These are phyloP conservation scores for Plusia festucae DNA, from an alignment of 2,888 invertebrate genomes.

Conservation along the genomic window DNA sequence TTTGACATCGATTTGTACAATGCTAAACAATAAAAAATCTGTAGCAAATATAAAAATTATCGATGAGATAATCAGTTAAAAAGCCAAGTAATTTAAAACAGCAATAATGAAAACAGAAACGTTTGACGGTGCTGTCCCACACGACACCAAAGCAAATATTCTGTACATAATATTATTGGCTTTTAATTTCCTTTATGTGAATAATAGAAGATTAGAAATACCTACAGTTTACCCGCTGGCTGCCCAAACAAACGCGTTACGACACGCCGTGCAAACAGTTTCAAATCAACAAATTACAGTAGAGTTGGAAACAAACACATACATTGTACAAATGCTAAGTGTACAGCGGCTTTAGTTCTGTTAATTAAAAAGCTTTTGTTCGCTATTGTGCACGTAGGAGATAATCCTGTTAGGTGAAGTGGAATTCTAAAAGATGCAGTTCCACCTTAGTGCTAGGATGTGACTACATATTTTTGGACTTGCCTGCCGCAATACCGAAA, in stretches of 20 bases:
- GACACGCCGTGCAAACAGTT: slow-evolving; percentile 30
- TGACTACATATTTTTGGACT: slow-evolving; percentile 40
- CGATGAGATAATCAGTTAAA: background rate
- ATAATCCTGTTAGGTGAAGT: slow-evolving; percentile 29
- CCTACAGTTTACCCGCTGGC: slow-evolving; percentile 32
- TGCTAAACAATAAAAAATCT: background rate
- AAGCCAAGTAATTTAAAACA: background rate
- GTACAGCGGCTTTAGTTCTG: slow-evolving; percentile 23
- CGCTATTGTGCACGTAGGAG: slow-evolving; percentile 39
- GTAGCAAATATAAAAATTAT: background rate
- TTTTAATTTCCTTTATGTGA: slow-evolving; percentile 19
- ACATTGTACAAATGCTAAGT: slow-evolving; percentile 23
- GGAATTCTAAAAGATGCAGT: slow-evolving; percentile 17
- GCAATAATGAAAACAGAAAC: slow-evolving; percentile 13
- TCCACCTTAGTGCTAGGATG: slow-evolving; percentile 42
- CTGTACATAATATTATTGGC: slow-evolving; percentile 36
- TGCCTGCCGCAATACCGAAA: slow-evolving; percentile 57
- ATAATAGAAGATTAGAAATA: slow-evolving; percentile 22
- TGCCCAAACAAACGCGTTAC: slow-evolving; percentile 52
- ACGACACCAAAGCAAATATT: slow-evolving; percentile 65
- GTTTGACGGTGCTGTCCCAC: slow-evolving; percentile 70
- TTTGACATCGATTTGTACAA: background rate
- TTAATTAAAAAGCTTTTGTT: slow-evolving; percentile 39
- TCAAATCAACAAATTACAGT: slow-evolving; percentile 18
- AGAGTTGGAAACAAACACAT: slow-evolving; percentile 27